Percentiles rank a stretch among this genome's conserved stretches.
Conservation (phyloP, 2,797 vertebrate genomes). For the Hylomyscus alleni region DNA sequence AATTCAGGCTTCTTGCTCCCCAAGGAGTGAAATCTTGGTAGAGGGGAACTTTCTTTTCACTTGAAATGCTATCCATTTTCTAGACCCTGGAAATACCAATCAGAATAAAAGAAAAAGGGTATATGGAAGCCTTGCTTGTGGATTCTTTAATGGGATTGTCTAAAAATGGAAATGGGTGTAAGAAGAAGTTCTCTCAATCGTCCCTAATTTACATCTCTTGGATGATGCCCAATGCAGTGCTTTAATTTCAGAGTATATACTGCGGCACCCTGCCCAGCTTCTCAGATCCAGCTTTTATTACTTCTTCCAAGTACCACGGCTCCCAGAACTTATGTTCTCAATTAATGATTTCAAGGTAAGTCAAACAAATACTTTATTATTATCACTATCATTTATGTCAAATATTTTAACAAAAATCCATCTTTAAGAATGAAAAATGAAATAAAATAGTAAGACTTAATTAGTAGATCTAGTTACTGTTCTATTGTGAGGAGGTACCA, state of each 20-base stretch:
- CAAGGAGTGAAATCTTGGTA: constrained; percentile 26
- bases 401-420: constrained; percentile 44
- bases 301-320: constrained; percentile 98
- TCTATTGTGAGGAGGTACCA: not conserved
- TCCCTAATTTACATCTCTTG: constrained; percentile 80
- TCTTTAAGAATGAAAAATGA: constrained; percentile 50
- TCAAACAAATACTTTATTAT: constrained; percentile 46
- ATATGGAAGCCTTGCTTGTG: not conserved
- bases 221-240: constrained; percentile 83
- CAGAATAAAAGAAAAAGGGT: constrained; percentile 74
- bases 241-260: constrained; percentile 96
- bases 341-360: constrained; percentile 99
- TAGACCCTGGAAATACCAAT: constrained; percentile 66
- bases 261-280: constrained; percentile 97
- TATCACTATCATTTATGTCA: constrained; percentile 11
- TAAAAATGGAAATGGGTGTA: constrained; percentile 50
- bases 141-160: constrained; percentile 60
- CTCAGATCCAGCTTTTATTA: constrained; percentile 98
- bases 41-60: constrained; percentile 14
- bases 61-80: constrained; percentile 50
- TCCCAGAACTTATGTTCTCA: constrained; percentile 99
- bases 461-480: not conserved
- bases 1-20: not conserved
- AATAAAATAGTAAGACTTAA: constrained; percentile 50
- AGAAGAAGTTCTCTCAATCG: constrained; percentile 59